A percentile compares a stretch with the other conserved stretches of the same genome.
Evolutionary conservation across 2,113 vertebrate genomes (phyloP).

Genomic region (Gavialis gangeticus): DNA sequence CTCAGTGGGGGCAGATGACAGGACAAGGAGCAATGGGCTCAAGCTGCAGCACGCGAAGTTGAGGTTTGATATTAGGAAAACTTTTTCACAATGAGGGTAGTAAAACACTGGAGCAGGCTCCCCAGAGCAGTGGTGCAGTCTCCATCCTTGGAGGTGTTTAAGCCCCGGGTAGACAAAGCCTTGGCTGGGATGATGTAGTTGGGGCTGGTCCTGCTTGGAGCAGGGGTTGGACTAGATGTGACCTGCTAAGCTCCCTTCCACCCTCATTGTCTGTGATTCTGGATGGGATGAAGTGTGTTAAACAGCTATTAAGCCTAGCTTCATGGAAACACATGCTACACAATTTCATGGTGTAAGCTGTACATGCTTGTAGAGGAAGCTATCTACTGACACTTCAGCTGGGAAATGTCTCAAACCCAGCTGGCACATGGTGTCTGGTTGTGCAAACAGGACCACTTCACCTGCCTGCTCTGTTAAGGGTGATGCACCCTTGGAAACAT

Average conservation of each 20-base stretch:
- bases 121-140: no score
- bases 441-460: neutral
- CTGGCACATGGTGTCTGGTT: neutral
- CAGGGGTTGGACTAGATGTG: neutral
- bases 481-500: neutral
- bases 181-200: no score
- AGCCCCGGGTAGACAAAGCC: no score
- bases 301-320: neutral
- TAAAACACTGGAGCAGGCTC: no score
- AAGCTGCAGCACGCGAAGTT: no score
- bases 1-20: no score
- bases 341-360: rapidly evolving
- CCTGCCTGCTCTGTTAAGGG: neutral
- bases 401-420: neutral
- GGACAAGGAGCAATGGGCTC: no score
- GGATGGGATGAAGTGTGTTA: neutral
- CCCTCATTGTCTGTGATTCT: neutral
- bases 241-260: neutral
- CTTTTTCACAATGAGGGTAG: no score
- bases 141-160: no score
- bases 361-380: neutral
- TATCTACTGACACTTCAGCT: neutral
- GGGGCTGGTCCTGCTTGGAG: no score
- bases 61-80: no score
- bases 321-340: rapidly evolving